Evolutionary conservation across 2,113 vertebrate species (phyloP), one percentile per base, ranked within the genome.

Genomic region (Brachyhypopomus gauderio): DNA sequence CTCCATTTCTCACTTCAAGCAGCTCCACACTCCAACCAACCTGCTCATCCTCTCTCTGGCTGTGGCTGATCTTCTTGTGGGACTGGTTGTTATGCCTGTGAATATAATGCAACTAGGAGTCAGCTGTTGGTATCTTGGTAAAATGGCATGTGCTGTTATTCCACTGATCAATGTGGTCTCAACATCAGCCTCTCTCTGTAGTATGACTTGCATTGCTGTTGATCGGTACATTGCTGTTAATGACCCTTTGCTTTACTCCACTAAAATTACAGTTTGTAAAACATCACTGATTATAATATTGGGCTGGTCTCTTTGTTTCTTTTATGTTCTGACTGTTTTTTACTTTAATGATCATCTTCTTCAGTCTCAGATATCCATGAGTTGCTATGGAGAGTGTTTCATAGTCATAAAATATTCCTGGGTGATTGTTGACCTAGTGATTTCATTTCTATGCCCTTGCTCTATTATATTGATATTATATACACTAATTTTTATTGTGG

Each of bases 51-150:
- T 93, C 71, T 93, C 92, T 67, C 86, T 93, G 87, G 91, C 90
- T 27, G 12, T 85, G 58, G 87, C 88, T 1, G 92, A 92, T 85
- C 84, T 92, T 60, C 84, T 91, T 0, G 82, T 91, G 0, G 91
- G 91, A 73, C 79, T 91, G 60, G 27, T 95, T 75, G 34, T 96
- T 82, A 95, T 96, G 95, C 95, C 96, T 12, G 93, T 92, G 38
- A 96, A 90, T 14, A 84, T 72, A 0, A 5, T 88, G 0, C 63
- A 79, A 0, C 52, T 88, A 8, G 83, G 83, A 36, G 85, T 88
- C 62, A 73, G 64, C 36, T 93, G 90, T 84, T 93, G 92, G 91
- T 81, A 88, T 64, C 83, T 91, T 38, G 89, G 90, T 0, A 76
- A 89, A 16, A 17, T 84, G 41, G 75, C 87, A 56, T 92, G 91